These are phyloP conservation scores for Panzeria rudis DNA, from an alignment of 2,888 invertebrate genomes.

Conservation along the genomic window DNA sequence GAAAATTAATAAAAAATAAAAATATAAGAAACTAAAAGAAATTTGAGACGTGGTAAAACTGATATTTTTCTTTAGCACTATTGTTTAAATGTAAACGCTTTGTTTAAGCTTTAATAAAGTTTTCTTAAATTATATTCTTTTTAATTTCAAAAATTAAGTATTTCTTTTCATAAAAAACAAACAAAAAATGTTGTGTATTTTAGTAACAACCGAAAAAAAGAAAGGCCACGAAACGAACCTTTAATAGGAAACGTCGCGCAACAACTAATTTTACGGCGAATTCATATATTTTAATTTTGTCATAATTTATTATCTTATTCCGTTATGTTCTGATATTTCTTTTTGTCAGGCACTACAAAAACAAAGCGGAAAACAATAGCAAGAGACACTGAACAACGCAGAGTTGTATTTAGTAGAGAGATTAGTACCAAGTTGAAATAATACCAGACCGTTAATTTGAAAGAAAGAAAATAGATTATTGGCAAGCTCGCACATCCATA, in stretches of 20 bases:
- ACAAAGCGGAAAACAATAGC: background rate
- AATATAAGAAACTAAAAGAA: conserved; percentile 51
- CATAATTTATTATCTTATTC: conserved; percentile 38
- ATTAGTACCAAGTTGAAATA: background rate
- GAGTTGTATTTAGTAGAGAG: conserved; percentile 32
- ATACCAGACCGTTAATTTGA: background rate
- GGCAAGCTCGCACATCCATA: too few relatives aligned
- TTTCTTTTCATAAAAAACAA: conserved; percentile 10
- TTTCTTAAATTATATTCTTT: background rate
- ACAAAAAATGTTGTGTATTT: conserved; percentile 44
- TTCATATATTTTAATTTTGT: conserved; percentile 26
- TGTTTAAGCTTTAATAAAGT: background rate
- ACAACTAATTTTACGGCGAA: conserved; percentile 70
- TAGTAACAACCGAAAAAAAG: conserved; percentile 56
- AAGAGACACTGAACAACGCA: background rate
- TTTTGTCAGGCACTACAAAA: background rate
- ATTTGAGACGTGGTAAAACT: conserved; percentile 68
- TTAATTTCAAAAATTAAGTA: conserved; percentile 12
- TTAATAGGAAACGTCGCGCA: conserved; percentile 67
- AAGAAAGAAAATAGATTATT: background rate
- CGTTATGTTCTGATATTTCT: conserved; percentile 53
- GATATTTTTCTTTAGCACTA: conserved; percentile 29
- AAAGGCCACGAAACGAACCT: conserved; percentile 69
- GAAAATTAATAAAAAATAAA: conserved; percentile 45
- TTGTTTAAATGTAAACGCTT: conserved; percentile 12